Evolutionary conservation across 2,888 invertebrate genomes (phyloP), one percentile per base, ranked within the genome.

Genomic region (Horisme vitalbata): DNA sequence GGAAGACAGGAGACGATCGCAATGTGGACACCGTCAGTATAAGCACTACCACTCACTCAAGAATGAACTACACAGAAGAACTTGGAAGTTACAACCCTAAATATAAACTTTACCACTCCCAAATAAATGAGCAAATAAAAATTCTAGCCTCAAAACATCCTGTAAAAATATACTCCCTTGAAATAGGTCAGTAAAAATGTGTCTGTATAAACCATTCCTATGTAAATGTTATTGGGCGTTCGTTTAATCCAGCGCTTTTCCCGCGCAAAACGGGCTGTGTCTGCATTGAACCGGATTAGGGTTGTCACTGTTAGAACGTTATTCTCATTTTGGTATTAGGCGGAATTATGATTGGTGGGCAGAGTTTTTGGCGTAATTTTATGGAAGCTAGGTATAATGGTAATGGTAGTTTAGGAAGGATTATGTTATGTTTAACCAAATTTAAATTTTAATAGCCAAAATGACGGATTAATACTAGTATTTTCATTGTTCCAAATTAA

Each of bases 171-270:
- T 30, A 70, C 71, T 71, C 58, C 55, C 43, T 55, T 60, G 58
- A 78, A 82, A 63, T 67, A 63, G 80, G 79, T 78, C 79, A 81
- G 78, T 80, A 82, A 81, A 83, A 83, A 79, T 78, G 73, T 76
- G 74, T 73, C 68, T 67, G 71, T 66, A 62, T 68, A 63, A 70
- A 63, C 82, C 77, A 80, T 87, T 84, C 80, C 76, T 84, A 87
- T 87, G 87, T 79, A 74, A 87, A 87, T 86, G 79, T 83, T 84
- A 86, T 85, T 76, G 80, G 71, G 74, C 76, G 75, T 83, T 72
- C 77, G 77, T 77, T 85, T 86, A 84, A 86, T 85, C 86, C 84
- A 55, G 59, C 70, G 78, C 77, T 75, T 57, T 77, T 75, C 68
- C 76, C 72, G 75, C 74, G 71, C 64, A 71, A 61, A 79, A 79